phyloP scores from a whole-genome alignment of 2,113 vertebrate species.

The Sterna hirundo region DNA sequence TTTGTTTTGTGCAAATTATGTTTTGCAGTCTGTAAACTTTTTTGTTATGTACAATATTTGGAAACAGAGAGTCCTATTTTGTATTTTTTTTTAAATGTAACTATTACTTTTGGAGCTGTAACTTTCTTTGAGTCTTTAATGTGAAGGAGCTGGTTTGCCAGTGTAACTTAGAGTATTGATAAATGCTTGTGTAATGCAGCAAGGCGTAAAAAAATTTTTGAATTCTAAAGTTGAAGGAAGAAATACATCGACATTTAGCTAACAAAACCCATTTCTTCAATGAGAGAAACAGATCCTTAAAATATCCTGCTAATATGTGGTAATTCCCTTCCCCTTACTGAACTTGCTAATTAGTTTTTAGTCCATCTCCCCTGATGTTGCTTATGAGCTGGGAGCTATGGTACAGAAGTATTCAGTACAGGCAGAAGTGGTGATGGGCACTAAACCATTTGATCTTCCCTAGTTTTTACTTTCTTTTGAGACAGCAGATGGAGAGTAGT shows the following conservation, averaged over 20 bases:
- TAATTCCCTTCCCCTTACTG: not conserved
- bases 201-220: not conserved
- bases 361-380: not conserved
- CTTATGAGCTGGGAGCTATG: not conserved
- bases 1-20: not conserved
- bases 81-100: not conserved
- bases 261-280: not conserved
- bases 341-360: not conserved
- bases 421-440: not conserved
- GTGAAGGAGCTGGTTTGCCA: not conserved
- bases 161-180: not conserved
- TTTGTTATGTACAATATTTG: not conserved
- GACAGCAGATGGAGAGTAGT: not conserved
- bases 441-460: not conserved
- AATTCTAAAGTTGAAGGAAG: not conserved
- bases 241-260: not conserved
- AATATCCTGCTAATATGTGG: not conserved
- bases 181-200: not conserved
- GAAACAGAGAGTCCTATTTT: not conserved
- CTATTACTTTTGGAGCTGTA: not conserved
- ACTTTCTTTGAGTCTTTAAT: not conserved
- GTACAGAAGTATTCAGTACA: not conserved
- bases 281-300: not conserved
- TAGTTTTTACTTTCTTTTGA: conserved; percentile 8
- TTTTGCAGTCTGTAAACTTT: not conserved